Percentiles rank a stretch among this genome's conserved stretches.
phyloP scores from a whole-genome alignment of 1,140 invertebrate genomes.

The Drosophila athabasca region DNA sequence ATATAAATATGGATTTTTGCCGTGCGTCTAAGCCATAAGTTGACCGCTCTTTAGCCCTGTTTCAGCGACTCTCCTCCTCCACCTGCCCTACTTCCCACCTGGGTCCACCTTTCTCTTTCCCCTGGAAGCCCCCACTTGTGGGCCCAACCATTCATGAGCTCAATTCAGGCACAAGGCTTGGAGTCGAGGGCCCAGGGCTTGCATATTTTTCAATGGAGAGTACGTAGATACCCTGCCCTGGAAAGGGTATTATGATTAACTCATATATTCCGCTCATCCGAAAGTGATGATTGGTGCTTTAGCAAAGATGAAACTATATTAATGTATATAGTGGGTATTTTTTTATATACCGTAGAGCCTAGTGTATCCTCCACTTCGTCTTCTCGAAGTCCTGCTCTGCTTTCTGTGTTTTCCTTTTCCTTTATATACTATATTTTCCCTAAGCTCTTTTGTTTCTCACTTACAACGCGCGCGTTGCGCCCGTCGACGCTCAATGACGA shows the following conservation, averaged over 20 bases:
- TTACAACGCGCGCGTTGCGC: slow-evolving; percentile 25
- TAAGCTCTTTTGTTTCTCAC: slow-evolving; percentile 69
- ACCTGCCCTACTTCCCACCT: too few relatives aligned
- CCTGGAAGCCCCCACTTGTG: not conserved
- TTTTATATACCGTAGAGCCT: too few relatives aligned
- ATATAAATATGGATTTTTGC: slow-evolving; percentile 65
- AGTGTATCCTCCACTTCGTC: too few relatives aligned
- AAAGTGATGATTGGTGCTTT: too few relatives aligned
- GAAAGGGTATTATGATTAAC: too few relatives aligned
- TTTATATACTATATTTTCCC: slow-evolving; percentile 1
- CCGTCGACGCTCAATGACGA: slow-evolving; percentile 32
- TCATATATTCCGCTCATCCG: too few relatives aligned
- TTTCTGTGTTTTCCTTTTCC: slow-evolving; percentile 1
- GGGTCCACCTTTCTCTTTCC: too few relatives aligned
- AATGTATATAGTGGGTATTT: too few relatives aligned
- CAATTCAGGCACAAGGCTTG: slow-evolving; percentile 44
- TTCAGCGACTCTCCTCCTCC: too few relatives aligned
- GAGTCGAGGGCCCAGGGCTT: slow-evolving; percentile 30
- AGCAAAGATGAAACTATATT: too few relatives aligned
- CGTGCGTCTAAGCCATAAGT: slow-evolving; percentile 69
- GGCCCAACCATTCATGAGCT: slow-evolving; percentile 46
- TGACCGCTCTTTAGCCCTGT: slow-evolving; percentile 36
- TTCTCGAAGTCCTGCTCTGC: not conserved
- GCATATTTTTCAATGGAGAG: not conserved
- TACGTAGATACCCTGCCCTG: too few relatives aligned